These are phyloP conservation scores for Tyrannus savana DNA, from an alignment of 2,113 vertebrate species.

Conservation along the genomic window DNA sequence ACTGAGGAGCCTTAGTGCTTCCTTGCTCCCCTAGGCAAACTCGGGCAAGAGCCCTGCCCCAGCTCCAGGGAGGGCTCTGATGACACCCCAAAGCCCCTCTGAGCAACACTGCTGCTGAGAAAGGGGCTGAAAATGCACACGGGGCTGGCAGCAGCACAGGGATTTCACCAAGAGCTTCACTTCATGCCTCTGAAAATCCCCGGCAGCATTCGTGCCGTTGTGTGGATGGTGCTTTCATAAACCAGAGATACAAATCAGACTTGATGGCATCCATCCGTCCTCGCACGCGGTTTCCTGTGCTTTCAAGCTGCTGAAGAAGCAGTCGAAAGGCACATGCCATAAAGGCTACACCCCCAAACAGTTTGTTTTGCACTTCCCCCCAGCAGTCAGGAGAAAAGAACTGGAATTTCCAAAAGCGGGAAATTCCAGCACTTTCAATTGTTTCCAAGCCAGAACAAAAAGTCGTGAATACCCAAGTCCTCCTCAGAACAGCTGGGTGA, in stretches of 20 bases:
- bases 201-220: rapidly evolving
- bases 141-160: not conserved
- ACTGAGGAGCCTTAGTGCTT: not conserved
- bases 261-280: not conserved
- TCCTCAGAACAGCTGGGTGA: conserved; percentile 22
- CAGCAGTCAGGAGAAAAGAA: conserved; percentile 3
- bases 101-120: not conserved
- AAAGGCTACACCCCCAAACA: conserved; percentile 31
- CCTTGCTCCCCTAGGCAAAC: not conserved
- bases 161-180: not conserved
- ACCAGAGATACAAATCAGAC: not conserved
- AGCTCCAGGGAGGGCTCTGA: not conserved
- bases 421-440: conserved; percentile 68
- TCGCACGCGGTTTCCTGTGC: not conserved
- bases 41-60: not conserved
- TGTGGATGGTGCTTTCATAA: not conserved
- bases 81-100: not conserved
- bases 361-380: conserved; percentile 26
- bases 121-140: not conserved
- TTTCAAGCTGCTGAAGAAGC: conserved; percentile 38
- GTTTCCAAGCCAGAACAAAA: conserved; percentile 63
- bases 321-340: not conserved
- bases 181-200: not conserved
- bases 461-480: not conserved
- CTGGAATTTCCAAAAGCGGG: conserved; percentile 63